Evolutionary conservation across 2,113 vertebrate species (phyloP), one percentile per base, ranked within the genome.

Genomic region (Irena cyanogastra): DNA sequence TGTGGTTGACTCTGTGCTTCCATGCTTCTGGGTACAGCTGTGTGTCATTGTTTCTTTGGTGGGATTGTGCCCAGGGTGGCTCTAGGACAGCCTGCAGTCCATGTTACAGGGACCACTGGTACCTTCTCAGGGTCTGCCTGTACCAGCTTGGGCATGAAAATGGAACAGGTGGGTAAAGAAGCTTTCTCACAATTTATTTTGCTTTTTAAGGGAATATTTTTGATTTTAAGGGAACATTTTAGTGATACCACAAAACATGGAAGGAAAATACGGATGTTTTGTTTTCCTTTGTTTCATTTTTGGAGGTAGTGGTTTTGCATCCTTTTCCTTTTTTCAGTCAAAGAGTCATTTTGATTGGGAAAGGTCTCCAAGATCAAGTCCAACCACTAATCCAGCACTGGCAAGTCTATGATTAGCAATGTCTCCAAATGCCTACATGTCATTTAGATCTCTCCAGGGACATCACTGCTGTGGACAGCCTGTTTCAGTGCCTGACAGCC

Each of bases 301-400:
- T 30, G 49, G n/a, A 10, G 4, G 18, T 1, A 0, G 6, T 24
- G 9, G 3, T 9, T 68, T 57, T 74, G 6, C 20, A 11, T 53
- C 16, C 30, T 63, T 44, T 30, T 11, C 10, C 6, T 39, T 57
- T 57, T 42, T 18, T 13, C 8, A 44, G 19, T 52, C 60, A 45
- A 20, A 72, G 33, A 44, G 30, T 59, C 22, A 14, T 74, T 37
- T 39, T 39, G 23, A 7, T 33, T 30, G 28, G 33, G 11, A 74
- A 44, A 52, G 28, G 20, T 52, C 59, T 88, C 37, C 24, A 52
- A 37, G 37, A 52, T 74, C 33, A 52, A 59, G 16, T 59, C 33
- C 52, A 60, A 14, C 53, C 52, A 52, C 27, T 45, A 74, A 37
- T 59, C 19, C 60, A 52, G 60, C 44, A 15, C 37, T 66, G 23